Base-by-base conservation (phyloP, 2,888 invertebrate genomes). In the Drosophila quinaria region DNA sequence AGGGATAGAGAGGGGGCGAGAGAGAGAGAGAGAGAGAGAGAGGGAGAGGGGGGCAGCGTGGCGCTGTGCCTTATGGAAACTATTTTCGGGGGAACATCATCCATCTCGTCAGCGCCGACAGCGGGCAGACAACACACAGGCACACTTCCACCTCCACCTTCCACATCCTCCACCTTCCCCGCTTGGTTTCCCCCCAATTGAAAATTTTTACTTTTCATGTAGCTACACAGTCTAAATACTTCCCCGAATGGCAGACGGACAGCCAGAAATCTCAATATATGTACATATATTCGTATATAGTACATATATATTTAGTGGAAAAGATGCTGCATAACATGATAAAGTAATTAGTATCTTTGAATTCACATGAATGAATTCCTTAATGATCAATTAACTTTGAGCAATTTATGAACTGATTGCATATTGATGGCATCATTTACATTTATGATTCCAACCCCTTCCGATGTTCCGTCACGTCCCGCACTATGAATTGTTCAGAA, bases 341-440 rank as follows among this genome's bases (percentile, higher is more conserved):
- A 50, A 39, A 81, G 68, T 70, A 81, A 87, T 83, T 81, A 79
- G 64, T 61, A 59, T 61, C 64, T 68, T 80, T 80, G 67, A 73
- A 85, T 78, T 63, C 52, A 78, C 60, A 50, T 49, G 66, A n/a
- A n/a, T n/a, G n/a, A n/a, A 75, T 58, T 67, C 50, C 54, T 58
- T 59, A 15, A 75, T 75, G 72, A 55, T 19, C 67, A 62, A 78
- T 78, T 66, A 75, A 56, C 39, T 67, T n/a, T 39, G 63, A 47
- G 11, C 49, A 59, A 61, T 75, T 78, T 61, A 76, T 78, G 60
- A 69, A 70, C 73, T 65, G 58, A 65, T 77, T 71, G 62, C 29
- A 37, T n/a, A n/a, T 50, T 67, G 39, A 77, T 69, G 69, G 77
- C 69, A 65, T 78, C 49, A 78, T 74, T 77, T 77, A 74, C 77